Evolutionary conservation across 2,888 invertebrate genomes (phyloP).

Genomic region (Pardosa pseudoannulata): DNA sequence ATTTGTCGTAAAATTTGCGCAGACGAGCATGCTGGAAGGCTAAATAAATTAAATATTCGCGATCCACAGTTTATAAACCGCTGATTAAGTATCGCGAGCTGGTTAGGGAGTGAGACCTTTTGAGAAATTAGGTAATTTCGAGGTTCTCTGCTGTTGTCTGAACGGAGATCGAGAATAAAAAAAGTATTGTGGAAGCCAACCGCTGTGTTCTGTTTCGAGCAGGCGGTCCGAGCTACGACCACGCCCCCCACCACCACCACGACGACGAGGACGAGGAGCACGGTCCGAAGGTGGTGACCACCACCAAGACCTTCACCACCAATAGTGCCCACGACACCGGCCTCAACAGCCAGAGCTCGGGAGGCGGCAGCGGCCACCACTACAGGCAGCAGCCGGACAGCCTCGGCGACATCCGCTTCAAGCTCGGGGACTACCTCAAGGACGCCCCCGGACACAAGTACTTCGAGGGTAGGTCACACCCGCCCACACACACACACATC

Average conservation of each 20-base stretch:
- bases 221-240: constrained; percentile 37
- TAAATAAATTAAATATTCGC: too few species aligned
- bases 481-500: too few species aligned
- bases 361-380: background rate
- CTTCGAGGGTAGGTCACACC: constrained; percentile 54
- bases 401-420: constrained; percentile 55
- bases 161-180: background rate
- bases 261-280: constrained; percentile 35
- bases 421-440: constrained; percentile 61
- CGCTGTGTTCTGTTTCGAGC: background rate
- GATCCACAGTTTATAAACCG: too few species aligned
- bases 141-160: constrained; percentile 10
- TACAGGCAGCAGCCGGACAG: constrained; percentile 45
- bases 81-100: too few species aligned
- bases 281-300: constrained; percentile 48
- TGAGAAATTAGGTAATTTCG: too few species aligned
- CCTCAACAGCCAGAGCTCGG: background rate
- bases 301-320: constrained; percentile 63
- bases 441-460: constrained; percentile 60
- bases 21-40: too few species aligned
- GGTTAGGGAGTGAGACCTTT: too few species aligned
- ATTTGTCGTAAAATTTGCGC: too few species aligned
- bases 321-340: constrained; percentile 53
- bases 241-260: constrained; percentile 1
- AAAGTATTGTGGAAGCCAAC: background rate